A percentile compares a stretch with the other conserved stretches of the same genome.
phyloP scores from a whole-genome alignment of 2,797 vertebrate species.

The Chelmon rostratus region DNA sequence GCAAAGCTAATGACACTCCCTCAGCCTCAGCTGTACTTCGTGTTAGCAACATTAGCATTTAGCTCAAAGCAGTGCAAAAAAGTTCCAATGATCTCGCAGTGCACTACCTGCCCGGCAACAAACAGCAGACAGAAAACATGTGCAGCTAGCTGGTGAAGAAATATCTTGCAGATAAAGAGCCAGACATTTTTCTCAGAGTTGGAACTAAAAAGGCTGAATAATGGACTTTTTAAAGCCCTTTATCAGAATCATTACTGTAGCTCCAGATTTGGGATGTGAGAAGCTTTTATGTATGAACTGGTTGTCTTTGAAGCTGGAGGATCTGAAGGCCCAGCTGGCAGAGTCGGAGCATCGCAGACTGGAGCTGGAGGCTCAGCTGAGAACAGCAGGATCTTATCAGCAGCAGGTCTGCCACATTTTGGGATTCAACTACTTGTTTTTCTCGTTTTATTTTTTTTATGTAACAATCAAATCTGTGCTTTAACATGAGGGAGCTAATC shows the following conservation, averaged over 20 bases:
- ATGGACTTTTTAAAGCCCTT: too few relatives aligned
- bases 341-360: constrained; percentile 66
- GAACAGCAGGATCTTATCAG: not conserved
- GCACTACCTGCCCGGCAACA: too few relatives aligned
- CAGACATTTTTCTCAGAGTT: too few relatives aligned
- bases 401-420: constrained; percentile 50
- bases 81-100: too few relatives aligned
- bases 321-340: constrained; percentile 74
- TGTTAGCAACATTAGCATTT: too few relatives aligned
- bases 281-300: not conserved
- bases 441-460: not conserved
- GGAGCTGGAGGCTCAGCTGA: constrained; percentile 69
- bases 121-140: too few relatives aligned
- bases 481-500: not conserved
- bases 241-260: not conserved
- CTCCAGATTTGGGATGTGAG: not conserved
- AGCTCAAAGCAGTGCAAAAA: too few relatives aligned
- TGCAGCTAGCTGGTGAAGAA: too few relatives aligned
- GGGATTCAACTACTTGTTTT: not conserved
- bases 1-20: too few relatives aligned
- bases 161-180: too few relatives aligned
- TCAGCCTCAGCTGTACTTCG: too few relatives aligned
- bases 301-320: constrained; percentile 72
- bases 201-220: too few relatives aligned
- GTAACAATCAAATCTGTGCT: not conserved